A percentile compares a stretch with the other conserved stretches of the same genome.
These are phyloP conservation scores for Lasius platythorax DNA, from an alignment of 2,888 invertebrate species.

Conservation along the genomic window DNA sequence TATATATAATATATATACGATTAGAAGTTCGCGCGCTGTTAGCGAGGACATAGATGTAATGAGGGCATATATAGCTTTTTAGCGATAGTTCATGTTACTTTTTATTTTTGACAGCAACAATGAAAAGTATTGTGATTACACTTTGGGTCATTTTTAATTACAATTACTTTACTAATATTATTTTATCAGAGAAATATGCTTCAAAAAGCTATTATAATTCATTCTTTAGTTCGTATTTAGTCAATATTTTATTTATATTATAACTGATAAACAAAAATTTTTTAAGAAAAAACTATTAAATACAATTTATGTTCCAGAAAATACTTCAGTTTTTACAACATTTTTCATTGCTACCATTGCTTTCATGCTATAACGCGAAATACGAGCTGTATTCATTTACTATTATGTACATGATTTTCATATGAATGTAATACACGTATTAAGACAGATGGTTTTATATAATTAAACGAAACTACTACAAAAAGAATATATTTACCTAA, in stretches of 20 bases:
- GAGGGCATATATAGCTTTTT: neutral
- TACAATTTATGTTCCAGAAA: neutral
- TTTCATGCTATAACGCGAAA: neutral
- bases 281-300: neutral
- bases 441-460: neutral
- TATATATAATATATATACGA: neutral
- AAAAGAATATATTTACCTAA: neutral
- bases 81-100: conserved; percentile 17
- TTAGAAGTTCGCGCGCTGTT: neutral
- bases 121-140: conserved; percentile 2
- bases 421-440: conserved; percentile 1
- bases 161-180: conserved; percentile 6
- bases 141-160: conserved; percentile 5
- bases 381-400: conserved; percentile 13
- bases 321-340: conserved; percentile 16
- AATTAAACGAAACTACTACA: conserved; percentile 5
- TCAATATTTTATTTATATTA: neutral
- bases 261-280: neutral
- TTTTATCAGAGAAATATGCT: conserved; percentile 10
- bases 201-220: neutral
- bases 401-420: conserved; percentile 17
- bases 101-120: conserved; percentile 20
- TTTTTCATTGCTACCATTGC: neutral
- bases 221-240: neutral
- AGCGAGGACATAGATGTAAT: neutral